These are phyloP conservation scores for Pteronotus mesoamericanus DNA, from an alignment of 2,797 vertebrate species.

Conservation along the genomic window DNA sequence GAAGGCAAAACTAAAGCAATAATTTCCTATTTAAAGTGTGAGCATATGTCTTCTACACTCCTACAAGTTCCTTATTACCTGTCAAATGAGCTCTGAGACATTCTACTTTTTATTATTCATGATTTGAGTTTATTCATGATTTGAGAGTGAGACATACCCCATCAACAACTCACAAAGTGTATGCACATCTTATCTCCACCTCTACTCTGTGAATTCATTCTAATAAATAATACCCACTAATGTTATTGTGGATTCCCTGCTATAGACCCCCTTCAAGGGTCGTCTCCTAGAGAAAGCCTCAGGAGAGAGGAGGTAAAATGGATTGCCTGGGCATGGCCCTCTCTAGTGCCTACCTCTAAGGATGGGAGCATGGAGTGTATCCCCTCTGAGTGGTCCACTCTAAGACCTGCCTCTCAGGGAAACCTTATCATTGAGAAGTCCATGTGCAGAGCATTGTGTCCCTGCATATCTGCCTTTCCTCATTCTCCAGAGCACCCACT, in stretches of 20 bases:
- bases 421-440: background rate
- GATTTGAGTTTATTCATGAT: background rate
- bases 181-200: background rate
- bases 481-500: background rate
- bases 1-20: background rate
- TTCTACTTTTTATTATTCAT: background rate
- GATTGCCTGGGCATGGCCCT: background rate
- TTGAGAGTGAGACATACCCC: background rate
- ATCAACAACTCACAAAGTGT: background rate
- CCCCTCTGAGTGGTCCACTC: background rate
- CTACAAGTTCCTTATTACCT: background rate
- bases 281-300: background rate
- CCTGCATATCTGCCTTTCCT: background rate
- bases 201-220: background rate
- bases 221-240: background rate
- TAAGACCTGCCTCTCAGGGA: background rate
- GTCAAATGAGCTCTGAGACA: background rate
- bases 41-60: background rate
- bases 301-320: background rate
- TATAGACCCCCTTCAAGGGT: rapidly evolving
- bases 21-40: background rate
- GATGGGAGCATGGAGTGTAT: background rate
- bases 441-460: background rate
- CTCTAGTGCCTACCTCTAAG: background rate
- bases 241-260: background rate